Conservation (phyloP, 2,113 vertebrate genomes). For the Shinisaurus crocodilurus region DNA sequence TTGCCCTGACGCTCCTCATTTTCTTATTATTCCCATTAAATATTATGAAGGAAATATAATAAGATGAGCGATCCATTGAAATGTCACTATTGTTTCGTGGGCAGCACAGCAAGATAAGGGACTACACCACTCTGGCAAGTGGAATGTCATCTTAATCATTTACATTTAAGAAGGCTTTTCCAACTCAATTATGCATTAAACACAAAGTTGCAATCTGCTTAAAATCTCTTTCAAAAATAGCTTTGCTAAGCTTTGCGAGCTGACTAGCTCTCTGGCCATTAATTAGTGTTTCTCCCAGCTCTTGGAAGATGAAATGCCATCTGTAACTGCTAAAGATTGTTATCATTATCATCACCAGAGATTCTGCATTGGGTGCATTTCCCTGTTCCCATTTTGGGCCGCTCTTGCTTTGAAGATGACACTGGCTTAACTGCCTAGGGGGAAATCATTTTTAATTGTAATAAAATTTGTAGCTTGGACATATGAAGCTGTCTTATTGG, state of each 20-base stretch:
- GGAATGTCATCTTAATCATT: conserved; percentile 26
- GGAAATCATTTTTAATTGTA: conserved; percentile 50
- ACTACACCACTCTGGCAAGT: conserved; percentile 18
- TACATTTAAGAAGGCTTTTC: conserved; percentile 45
- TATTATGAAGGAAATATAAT: background rate
- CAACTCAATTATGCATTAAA: conserved; percentile 39
- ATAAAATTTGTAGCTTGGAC: background rate
- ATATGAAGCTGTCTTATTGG: background rate
- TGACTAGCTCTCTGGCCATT: conserved; percentile 61
- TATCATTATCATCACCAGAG: conserved; percentile 28
- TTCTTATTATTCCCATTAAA: background rate
- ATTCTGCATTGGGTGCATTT: background rate
- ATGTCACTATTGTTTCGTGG: conserved; percentile 2
- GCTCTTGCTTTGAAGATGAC: conserved; percentile 51
- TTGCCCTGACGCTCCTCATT: background rate
- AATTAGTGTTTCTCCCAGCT: conserved; percentile 65
- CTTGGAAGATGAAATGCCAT: conserved; percentile 66
- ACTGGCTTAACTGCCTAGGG: conserved; percentile 57
- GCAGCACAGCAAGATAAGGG: conserved; percentile 28
- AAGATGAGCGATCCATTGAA: background rate
- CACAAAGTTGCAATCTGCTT: conserved; percentile 48
- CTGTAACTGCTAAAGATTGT: conserved; percentile 44
- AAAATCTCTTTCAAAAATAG: conserved; percentile 55
- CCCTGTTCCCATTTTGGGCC: conserved; percentile 44
- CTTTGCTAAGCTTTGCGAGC: conserved; percentile 48